Evolutionary conservation across 2,888 invertebrate species (phyloP).

Genomic region (Bimastos eiseni): DNA sequence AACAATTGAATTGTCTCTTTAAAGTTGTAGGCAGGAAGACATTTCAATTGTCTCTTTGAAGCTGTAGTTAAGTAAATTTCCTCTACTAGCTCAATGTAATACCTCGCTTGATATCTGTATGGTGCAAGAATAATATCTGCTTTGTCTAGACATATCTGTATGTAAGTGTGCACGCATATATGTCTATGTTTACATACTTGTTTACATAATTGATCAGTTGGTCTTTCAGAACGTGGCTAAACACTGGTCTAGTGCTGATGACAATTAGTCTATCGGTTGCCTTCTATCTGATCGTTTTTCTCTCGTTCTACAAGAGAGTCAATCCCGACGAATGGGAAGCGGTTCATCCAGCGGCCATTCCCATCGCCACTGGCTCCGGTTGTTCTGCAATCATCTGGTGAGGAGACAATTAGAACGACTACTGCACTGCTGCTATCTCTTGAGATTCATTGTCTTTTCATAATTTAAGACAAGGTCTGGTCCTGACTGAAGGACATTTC

Average conservation of each 20-base stretch:
- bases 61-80: not conserved
- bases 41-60: not conserved
- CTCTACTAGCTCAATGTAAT: not conserved
- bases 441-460: not conserved
- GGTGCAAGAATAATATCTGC: not conserved
- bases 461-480: too few species aligned
- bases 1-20: not conserved
- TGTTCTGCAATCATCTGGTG: conserved; percentile 57
- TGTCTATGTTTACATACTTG: not conserved
- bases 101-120: too few species aligned
- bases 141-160: not conserved
- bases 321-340: conserved; percentile 58
- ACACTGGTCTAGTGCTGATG: conserved; percentile 52
- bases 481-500: too few species aligned
- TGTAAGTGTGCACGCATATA: not conserved
- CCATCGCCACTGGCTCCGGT: conserved; percentile 58
- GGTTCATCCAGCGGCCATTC: conserved; percentile 57
- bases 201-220: not conserved
- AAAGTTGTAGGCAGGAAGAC: conserved; percentile 45
- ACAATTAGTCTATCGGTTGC: conserved; percentile 53
- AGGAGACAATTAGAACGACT: conserved; percentile 45
- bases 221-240: conserved; percentile 57
- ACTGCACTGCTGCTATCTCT: not conserved
- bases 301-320: conserved; percentile 55
- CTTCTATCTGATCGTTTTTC: conserved; percentile 56